These are phyloP conservation scores for Scyliorhinus canicula DNA, from an alignment of 2,797 vertebrate genomes.

Conservation along the genomic window DNA sequence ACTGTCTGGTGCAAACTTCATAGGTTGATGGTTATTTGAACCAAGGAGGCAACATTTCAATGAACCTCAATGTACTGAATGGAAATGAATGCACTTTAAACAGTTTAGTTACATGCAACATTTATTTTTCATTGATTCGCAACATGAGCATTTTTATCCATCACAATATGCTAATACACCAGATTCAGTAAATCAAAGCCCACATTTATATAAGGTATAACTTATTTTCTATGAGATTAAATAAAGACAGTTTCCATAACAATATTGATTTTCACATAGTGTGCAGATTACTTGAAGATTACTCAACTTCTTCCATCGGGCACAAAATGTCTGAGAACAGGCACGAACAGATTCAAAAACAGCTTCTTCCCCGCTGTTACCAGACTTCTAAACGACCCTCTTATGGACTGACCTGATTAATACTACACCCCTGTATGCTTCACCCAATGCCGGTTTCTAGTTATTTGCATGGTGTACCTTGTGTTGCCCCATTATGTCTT, in stretches of 20 bases:
- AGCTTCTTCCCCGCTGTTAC: too few relatives aligned
- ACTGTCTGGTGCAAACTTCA: background rate
- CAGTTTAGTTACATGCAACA: background rate
- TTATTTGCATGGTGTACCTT: too few relatives aligned
- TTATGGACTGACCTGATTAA: too few relatives aligned
- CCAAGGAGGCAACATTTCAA: background rate
- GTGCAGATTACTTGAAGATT: background rate
- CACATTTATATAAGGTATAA: background rate
- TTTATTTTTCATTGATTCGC: constrained; percentile 1
- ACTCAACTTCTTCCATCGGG: too few relatives aligned
- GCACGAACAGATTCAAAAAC: too few relatives aligned
- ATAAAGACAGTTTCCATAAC: background rate
- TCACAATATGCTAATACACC: background rate
- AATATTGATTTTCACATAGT: background rate
- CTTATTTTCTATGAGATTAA: background rate
- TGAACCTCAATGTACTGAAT: background rate
- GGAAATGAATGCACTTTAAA: background rate
- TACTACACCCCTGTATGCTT: too few relatives aligned
- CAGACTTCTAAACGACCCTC: too few relatives aligned
- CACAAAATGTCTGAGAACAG: too few relatives aligned
- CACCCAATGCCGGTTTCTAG: too few relatives aligned
- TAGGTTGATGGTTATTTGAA: background rate
- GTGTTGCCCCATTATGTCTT: too few relatives aligned
- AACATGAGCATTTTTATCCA: background rate
- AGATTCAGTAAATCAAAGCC: background rate